Evolutionary conservation across 2,797 vertebrate genomes (phyloP).

Genomic region (Thamnophis elegans): DNA sequence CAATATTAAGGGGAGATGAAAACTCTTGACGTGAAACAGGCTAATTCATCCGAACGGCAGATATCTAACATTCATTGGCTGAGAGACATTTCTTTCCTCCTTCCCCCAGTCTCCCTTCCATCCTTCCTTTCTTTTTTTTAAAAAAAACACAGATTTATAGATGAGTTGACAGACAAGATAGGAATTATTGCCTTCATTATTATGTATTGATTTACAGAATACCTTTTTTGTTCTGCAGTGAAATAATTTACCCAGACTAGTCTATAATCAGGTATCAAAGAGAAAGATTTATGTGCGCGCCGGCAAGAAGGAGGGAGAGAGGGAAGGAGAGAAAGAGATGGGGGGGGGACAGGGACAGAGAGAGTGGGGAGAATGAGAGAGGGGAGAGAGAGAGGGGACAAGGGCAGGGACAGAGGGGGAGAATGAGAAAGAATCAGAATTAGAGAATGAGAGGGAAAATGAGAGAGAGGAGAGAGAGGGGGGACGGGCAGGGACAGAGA

Average conservation of each 20-base stretch:
- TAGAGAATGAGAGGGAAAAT: too few species aligned
- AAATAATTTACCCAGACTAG: background rate
- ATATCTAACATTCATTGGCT: background rate
- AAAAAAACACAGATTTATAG: background rate
- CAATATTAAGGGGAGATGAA: constrained; percentile 3
- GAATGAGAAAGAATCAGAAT: too few species aligned
- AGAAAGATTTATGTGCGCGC: background rate
- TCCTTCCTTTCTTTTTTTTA: too few species aligned
- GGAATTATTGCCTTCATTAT: constrained; percentile 11
- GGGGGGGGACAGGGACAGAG: too few species aligned
- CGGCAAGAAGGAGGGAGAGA: too few species aligned
- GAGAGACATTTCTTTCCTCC: background rate
- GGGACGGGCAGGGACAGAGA: too few species aligned
- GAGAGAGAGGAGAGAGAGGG: too few species aligned
- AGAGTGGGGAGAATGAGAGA: too few species aligned
- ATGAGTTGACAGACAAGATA: background rate
- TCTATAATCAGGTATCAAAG: background rate
- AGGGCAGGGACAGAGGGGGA: too few species aligned
- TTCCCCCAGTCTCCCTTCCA: background rate
- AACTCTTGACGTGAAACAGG: background rate
- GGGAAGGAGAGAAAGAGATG: too few species aligned
- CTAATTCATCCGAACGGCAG: background rate
- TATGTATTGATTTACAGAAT: background rate
- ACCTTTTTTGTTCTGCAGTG: background rate
- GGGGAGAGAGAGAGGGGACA: too few species aligned